Base-by-base conservation (phyloP, 1,140 invertebrate species). In the Anoplophora glabripennis region DNA sequence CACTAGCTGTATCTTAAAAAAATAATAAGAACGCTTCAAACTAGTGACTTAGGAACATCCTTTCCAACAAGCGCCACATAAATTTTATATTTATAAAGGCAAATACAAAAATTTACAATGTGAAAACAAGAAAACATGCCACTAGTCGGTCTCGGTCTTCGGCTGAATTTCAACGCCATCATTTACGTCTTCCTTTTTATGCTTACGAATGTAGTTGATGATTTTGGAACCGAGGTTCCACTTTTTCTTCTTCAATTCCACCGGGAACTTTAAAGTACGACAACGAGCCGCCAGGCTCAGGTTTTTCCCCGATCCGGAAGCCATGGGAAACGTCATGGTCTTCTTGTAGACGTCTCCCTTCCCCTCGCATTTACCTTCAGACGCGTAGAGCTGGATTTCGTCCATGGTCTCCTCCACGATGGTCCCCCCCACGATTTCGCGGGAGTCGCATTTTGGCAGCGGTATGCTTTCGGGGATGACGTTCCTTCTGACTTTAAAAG, bases 191-290 rank as follows among this genome's bases (percentile, higher is more conserved):
- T 53, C 18, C 37, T 57, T 44, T 33, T 48, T 14, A 14, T 66
- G 64, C 40, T 59, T 66, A 34, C 47, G 57, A 11, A 70, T 59
- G 49, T 66, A 70, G 41, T 64, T 66, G 11, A 61, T 57, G 42
- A 70, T 61, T 49, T 58, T 66, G 2, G 45, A 37, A 36, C 64
- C 58, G 33, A 69, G 53, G 59, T 64, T 61, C 68, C 64, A 66
- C 36, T 68, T 68, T 17, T 66, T 70, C 61, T 62, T 66, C 17
- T 61, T 63, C 18, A 61, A 53, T 12, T 59, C 56, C 4, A 9
- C 34, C 3, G 60, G 48, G 21, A 53, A 47, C 35, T 61, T 66
- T 9, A 66, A 36, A 1, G 65, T 66, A 12, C 57, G 56, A 33
- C 54, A 66, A 37, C 63, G 57, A 3, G 42, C 55, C 9, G 49